phyloP scores from a whole-genome alignment of 2,888 invertebrate genomes.

The Drosophila maculinotata region DNA sequence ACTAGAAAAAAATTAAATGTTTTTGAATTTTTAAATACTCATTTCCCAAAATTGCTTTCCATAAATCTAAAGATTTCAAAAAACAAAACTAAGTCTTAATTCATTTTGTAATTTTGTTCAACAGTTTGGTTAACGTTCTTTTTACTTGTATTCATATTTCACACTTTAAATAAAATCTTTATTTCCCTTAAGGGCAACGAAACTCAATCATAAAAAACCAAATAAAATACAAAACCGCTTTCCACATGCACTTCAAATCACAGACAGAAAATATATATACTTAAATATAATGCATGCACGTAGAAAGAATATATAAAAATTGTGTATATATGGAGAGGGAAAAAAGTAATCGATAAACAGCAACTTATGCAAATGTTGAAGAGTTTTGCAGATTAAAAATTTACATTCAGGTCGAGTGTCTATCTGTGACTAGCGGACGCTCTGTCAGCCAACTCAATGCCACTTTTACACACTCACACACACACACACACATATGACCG shows the following conservation, averaged over 20 bases:
- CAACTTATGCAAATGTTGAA: slow-evolving; percentile 73
- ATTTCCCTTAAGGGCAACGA: background rate
- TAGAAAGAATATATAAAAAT: slow-evolving; percentile 8
- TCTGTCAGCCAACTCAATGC: slow-evolving; percentile 56
- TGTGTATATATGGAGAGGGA: slow-evolving; percentile 19
- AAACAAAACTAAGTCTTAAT: too few relatives aligned
- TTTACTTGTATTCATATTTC: too few relatives aligned
- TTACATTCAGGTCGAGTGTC: slow-evolving; percentile 76
- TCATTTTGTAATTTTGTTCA: too few relatives aligned
- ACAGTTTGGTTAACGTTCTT: too few relatives aligned
- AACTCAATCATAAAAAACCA: background rate
- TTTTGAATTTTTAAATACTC: too few relatives aligned
- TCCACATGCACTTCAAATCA: slow-evolving; percentile 25
- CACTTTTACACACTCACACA: slow-evolving; percentile 36
- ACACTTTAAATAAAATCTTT: too few relatives aligned
- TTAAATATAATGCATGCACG: slow-evolving; percentile 1
- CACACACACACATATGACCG: slow-evolving; percentile 8
- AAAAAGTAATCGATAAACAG: slow-evolving; percentile 62
- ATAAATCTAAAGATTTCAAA: too few relatives aligned
- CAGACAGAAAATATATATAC: slow-evolving; percentile 7
- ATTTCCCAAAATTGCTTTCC: too few relatives aligned
- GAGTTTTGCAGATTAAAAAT: slow-evolving; percentile 79
- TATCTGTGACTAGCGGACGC: slow-evolving; percentile 62
- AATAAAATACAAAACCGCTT: background rate
- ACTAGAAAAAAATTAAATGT: too few relatives aligned